Evolutionary conservation across 2,888 invertebrate species (phyloP).

Genomic region (Lasioglossum zephyrum): DNA sequence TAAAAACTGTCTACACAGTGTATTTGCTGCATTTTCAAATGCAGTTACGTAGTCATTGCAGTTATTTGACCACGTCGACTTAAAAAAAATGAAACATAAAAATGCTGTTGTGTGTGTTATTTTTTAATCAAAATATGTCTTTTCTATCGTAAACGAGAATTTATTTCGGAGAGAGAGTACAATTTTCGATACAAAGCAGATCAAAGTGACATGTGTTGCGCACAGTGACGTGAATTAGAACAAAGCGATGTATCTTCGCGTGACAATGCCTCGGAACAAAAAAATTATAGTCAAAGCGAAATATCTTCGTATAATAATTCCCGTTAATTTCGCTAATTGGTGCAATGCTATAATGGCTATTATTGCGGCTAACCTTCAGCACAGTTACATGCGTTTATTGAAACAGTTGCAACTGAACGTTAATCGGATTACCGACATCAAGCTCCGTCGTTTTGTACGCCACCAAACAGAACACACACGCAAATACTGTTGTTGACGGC

Average conservation of each 20-base stretch:
- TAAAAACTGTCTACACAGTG: no score
- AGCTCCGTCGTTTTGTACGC: neutral
- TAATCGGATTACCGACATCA: neutral
- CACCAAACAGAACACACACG: neutral
- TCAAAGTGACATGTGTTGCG: neutral
- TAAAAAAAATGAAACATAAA: no score
- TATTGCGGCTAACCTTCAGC: neutral
- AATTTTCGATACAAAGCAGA: neutral
- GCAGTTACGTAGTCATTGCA: no score
- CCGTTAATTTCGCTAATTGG: constrained; percentile 41
- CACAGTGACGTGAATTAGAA: neutral
- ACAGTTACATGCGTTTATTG: constrained; percentile 9
- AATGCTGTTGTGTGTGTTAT: neutral
- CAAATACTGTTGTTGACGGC: neutral
- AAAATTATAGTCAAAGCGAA: neutral
- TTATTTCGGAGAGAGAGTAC: neutral
- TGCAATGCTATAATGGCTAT: constrained; percentile 6
- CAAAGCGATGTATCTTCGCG: neutral
- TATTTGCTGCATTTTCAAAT: no score
- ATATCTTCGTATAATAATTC: constrained; percentile 8
- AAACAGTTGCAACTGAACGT: constrained; percentile 15
- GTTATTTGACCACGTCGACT: no score
- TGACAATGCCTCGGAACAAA: neutral
- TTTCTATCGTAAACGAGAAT: neutral
- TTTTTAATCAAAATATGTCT: neutral